phyloP scores from a whole-genome alignment of 2,888 invertebrate species.

The Tachina lurida region DNA sequence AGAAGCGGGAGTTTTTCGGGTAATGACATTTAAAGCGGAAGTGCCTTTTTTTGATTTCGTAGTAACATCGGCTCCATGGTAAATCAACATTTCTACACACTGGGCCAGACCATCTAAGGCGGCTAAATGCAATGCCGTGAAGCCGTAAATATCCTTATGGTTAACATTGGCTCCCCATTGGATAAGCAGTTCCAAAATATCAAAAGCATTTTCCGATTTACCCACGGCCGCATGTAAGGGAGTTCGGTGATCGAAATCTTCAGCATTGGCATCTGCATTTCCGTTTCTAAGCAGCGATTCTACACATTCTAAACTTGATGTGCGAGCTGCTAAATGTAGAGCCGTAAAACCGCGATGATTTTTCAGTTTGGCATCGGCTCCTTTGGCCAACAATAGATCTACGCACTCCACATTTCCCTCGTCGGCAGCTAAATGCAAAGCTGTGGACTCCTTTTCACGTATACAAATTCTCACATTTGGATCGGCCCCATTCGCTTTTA shows the following conservation, averaged over 20 bases:
- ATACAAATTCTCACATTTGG: slow-evolving; percentile 88
- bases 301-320: slow-evolving; percentile 91
- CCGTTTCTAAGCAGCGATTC: slow-evolving; percentile 89
- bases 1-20: slow-evolving; percentile 93
- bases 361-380: slow-evolving; percentile 89
- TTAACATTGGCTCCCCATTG: slow-evolving; percentile 93
- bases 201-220: slow-evolving; percentile 91
- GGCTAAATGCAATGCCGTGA: slow-evolving; percentile 92
- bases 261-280: slow-evolving; percentile 90
- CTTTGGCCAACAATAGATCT: slow-evolving; percentile 88
- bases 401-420: slow-evolving; percentile 93
- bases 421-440: slow-evolving; percentile 93
- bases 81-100: slow-evolving; percentile 92
- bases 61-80: slow-evolving; percentile 94
- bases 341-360: slow-evolving; percentile 93
- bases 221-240: slow-evolving; percentile 93
- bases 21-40: slow-evolving; percentile 92
- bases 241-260: slow-evolving; percentile 91
- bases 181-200: slow-evolving; percentile 90
- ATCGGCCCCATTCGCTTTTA: slow-evolving; percentile 89
- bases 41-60: slow-evolving; percentile 94
- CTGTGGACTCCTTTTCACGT: slow-evolving; percentile 89
- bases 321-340: slow-evolving; percentile 91
- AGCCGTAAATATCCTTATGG: slow-evolving; percentile 92
- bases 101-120: slow-evolving; percentile 92